phyloP scores from a whole-genome alignment of 2,113 vertebrate genomes.

The Zapus hudsonius region DNA sequence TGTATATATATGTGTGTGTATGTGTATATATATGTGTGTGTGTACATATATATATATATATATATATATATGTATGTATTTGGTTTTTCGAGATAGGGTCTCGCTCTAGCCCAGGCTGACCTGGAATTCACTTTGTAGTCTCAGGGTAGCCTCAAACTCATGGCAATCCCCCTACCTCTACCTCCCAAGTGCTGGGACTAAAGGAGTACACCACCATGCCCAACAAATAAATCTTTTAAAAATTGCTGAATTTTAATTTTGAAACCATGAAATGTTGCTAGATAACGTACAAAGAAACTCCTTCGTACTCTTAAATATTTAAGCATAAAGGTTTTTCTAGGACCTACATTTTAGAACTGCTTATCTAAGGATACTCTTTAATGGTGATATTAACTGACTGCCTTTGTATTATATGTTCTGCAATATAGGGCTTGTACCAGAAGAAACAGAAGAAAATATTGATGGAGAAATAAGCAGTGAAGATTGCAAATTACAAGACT shows the following conservation, averaged over 20 bases:
- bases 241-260: constrained; percentile 46
- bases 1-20: too few relatives aligned
- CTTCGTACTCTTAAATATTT: background rate
- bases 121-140: too few relatives aligned
- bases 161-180: too few relatives aligned
- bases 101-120: too few relatives aligned
- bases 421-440: constrained; percentile 92
- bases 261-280: background rate
- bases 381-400: constrained; percentile 63
- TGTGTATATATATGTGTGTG: too few relatives aligned
- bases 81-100: too few relatives aligned
- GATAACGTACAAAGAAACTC: background rate
- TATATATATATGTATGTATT: too few relatives aligned
- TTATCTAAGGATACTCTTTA: constrained; percentile 37
- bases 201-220: too few relatives aligned
- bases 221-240: too few relatives aligned
- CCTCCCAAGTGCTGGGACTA: too few relatives aligned
- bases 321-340: background rate
- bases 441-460: constrained; percentile 91
- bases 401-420: constrained; percentile 64
- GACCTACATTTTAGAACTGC: constrained; percentile 2
- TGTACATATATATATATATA: too few relatives aligned
- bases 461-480: constrained; percentile 91
- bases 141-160: too few relatives aligned
- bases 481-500: constrained; percentile 94